Conservation (phyloP, 2,113 vertebrate species). For the Oryctolagus cuniculus region DNA sequence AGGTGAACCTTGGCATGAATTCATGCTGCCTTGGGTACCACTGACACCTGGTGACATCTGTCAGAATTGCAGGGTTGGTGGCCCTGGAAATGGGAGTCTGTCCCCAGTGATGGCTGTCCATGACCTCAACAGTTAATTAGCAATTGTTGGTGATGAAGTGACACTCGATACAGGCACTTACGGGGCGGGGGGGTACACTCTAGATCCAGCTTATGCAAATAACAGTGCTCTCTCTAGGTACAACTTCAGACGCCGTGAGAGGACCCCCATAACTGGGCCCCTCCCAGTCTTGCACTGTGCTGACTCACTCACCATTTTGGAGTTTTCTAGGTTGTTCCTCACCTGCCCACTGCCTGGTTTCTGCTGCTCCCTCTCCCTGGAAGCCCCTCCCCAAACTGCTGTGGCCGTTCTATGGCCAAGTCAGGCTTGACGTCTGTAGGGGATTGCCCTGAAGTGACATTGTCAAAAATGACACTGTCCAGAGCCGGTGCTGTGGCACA, state of each 20-base stretch:
- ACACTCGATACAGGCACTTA: neutral
- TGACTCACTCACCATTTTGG: neutral
- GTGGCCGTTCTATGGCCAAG: neutral
- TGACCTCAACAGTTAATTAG: constrained; percentile 32
- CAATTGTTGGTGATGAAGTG: neutral
- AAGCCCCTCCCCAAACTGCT: neutral
- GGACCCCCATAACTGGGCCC: neutral
- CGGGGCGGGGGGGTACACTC: neutral
- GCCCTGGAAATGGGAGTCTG: too few species aligned
- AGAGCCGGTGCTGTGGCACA: too few species aligned
- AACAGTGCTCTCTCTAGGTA: neutral
- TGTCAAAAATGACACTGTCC: neutral
- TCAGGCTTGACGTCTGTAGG: neutral
- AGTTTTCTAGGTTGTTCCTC: neutral
- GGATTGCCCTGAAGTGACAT: neutral
- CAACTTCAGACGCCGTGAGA: neutral
- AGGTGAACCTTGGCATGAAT: neutral
- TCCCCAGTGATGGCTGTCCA: neutral
- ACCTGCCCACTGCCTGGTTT: neutral
- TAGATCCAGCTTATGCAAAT: neutral
- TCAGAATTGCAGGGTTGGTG: constrained; percentile 75
- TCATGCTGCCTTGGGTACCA: constrained; percentile 37
- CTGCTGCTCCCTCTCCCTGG: neutral
- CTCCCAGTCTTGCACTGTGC: neutral
- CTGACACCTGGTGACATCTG: constrained; percentile 48